These are phyloP conservation scores for Metaphire vulgaris DNA, from an alignment of 1,140 invertebrate species.

Conservation along the genomic window DNA sequence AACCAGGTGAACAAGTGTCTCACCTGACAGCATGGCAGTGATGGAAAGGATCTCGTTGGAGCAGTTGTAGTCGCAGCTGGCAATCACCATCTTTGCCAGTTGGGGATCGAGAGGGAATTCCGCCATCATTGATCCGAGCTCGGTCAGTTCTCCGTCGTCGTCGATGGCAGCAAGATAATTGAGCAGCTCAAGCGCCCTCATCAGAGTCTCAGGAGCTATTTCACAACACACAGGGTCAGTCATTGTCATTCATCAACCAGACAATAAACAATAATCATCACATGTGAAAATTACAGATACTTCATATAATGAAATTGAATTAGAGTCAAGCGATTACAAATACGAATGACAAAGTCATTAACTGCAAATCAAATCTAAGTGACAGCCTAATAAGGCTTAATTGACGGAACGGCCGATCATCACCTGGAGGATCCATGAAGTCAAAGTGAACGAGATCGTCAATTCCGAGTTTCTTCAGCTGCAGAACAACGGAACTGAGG, in stretches of 20 bases:
- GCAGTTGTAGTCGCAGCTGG: conserved; percentile 89
- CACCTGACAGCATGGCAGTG: conserved; percentile 98
- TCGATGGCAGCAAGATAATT: conserved; percentile 96
- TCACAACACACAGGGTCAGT: too few relatives aligned
- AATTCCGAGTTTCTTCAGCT: conserved; percentile 97
- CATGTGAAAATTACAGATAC: too few relatives aligned
- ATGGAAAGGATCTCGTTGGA: conserved; percentile 99
- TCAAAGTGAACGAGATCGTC: conserved; percentile 99
- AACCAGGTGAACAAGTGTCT: too few relatives aligned
- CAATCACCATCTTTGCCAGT: conserved; percentile 96
- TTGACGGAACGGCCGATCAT: too few relatives aligned
- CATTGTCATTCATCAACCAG: too few relatives aligned
- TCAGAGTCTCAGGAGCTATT: conserved; percentile 97
- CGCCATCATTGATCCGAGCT: conserved; percentile 81
- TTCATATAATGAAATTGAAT: too few relatives aligned
- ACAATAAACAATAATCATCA: too few relatives aligned
- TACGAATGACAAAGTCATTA: too few relatives aligned
- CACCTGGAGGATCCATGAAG: conserved; percentile 97
- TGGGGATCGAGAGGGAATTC: conserved; percentile 99
- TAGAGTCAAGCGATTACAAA: too few relatives aligned
- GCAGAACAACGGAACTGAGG: conserved; percentile 91
- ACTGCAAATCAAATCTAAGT: too few relatives aligned
- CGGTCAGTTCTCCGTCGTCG: conserved; percentile 66
- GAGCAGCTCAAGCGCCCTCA: conserved; percentile 92
- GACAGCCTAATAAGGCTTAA: too few relatives aligned